A percentile compares a stretch with the other conserved stretches of the same genome.
phyloP scores from a whole-genome alignment of 2,888 invertebrate genomes.

The Cheilosia urbana region DNA sequence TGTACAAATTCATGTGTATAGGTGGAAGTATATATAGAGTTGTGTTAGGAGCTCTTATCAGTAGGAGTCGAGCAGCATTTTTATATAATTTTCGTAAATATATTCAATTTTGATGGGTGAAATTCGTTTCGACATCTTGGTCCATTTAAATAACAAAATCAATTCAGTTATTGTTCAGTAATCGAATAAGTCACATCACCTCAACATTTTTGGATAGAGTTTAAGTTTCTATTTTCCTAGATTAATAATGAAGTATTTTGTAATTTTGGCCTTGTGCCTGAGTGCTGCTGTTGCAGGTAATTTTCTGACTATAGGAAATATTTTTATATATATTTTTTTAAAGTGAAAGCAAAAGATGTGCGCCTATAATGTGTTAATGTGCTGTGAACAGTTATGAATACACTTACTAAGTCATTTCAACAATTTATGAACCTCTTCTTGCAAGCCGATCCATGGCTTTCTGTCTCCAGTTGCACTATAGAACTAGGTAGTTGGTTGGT shows the following conservation, averaged over 20 bases:
- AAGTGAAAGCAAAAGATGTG: not conserved
- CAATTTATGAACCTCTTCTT: too few species aligned
- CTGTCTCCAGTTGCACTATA: too few species aligned
- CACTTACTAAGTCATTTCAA: too few species aligned
- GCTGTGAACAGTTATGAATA: too few species aligned
- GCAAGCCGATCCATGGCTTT: too few species aligned
- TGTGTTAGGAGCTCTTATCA: slow-evolving; percentile 40
- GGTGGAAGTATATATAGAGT: not conserved
- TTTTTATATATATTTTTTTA: not conserved
- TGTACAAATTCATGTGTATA: not conserved
- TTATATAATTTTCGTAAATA: slow-evolving; percentile 33
- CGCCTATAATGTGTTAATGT: too few species aligned
- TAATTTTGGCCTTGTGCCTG: slow-evolving; percentile 81
- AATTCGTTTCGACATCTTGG: slow-evolving; percentile 47
- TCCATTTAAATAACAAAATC: slow-evolving; percentile 60
- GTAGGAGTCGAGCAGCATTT: not conserved
- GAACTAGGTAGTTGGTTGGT: too few species aligned
- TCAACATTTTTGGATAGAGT: slow-evolving; percentile 6
- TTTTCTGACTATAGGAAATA: not conserved
- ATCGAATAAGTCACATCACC: slow-evolving; percentile 58
- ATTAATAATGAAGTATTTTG: slow-evolving; percentile 80
- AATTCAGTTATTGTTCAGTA: slow-evolving; percentile 63
- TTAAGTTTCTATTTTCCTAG: slow-evolving; percentile 12
- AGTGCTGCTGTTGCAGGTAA: slow-evolving; percentile 81
- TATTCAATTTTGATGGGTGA: slow-evolving; percentile 11